Evolutionary conservation across 2,113 vertebrate genomes (phyloP), one percentile per base, ranked within the genome.

Genomic region (Misgurnus mizolepis): DNA sequence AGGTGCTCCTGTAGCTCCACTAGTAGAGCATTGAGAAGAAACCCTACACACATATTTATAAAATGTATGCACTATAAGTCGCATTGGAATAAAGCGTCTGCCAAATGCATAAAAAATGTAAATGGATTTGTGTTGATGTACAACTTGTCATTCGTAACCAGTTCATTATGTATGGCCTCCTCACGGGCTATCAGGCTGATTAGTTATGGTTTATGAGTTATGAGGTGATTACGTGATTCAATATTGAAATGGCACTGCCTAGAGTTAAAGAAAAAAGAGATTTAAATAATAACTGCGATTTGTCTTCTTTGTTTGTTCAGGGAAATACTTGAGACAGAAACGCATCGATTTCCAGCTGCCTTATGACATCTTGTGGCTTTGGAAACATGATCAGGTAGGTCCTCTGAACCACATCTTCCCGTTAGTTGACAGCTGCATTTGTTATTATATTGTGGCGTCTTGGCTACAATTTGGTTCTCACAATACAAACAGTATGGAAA

Each of bases 291-390:
- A 68, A 83, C 80, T 40, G n/a, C 68, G 14, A 34, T 81, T 86
- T 66, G 18, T 27, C 79, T 75, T 76, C 11, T 22, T 7, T 81
- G 10, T 12, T 45, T 9, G 47, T 82, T 60, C 91, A 98, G 98
- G 98, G 43, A 99, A 99, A 89, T 99, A 99, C 90, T 93, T 99
- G 83, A 94, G 98, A 93, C 97, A 98, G 89, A 98, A 98, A 88
- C 93, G 97, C 72, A 96, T 96, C 82, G 98, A 99, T 90, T 99
- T 99, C 92, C 98, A 99, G 93, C 93, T 99, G 92, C 97, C 98
- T 83, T 99, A 99, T 11, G 98, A 99, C 91, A 98, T 99, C 92
- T 92, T 99, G 84, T 99, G 98, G 98, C 96, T 99, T 90, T 99
- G 98, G 98, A 98, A 99, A 93, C 98, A 99, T 68, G 98, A 99